Evolutionary conservation across 2,888 invertebrate species (phyloP), one percentile per base, ranked within the genome.

Genomic region (Exephanes ischioxanthus): DNA sequence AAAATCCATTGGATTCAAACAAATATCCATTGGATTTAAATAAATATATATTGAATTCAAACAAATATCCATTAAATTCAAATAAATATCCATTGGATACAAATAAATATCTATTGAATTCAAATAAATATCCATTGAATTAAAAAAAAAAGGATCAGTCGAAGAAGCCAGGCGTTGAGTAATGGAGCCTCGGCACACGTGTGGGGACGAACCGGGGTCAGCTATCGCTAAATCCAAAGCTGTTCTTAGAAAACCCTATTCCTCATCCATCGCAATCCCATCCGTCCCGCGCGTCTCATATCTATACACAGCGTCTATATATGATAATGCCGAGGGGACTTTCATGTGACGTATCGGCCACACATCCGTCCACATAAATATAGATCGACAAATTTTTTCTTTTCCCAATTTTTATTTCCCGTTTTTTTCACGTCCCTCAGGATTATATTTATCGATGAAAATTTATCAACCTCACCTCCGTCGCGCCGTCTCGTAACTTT

Each of bases 201-300:
- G 76, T 68, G 61, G n/a, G 73, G 61, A 67, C 48, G 77, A 63
- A 33, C 14, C 73, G 53, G 2, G 22, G 73, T 61, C 19, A 67
- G 19, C 45, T 68, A 71, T 77, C 77, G 77, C 80, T 84, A 81
- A 84, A 84, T 84, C 77, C 77, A 51, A 66, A 77, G 67, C 80
- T 61, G 51, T 77, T 68, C 68, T 67, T 53, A 41, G 73, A 81
- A 81, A 84, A 84, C 68, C 73, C 81, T 73, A 72, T 80, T 84
- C 61, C 55, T 81, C 81, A 81, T 77, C 77, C 67, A 63, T 63
- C 26, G 61, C n/a, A 33, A 63, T 63, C 33, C n/a, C 6, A 33
- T 63, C 61, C 30, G 6, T 63, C 30, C 30, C 30, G 16, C 7
- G 11, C 26, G 26, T 61, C 61, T 16, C 3, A 61, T 58, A 33